phyloP scores from a whole-genome alignment of 2,113 vertebrate genomes.

The Anguilla japonica region DNA sequence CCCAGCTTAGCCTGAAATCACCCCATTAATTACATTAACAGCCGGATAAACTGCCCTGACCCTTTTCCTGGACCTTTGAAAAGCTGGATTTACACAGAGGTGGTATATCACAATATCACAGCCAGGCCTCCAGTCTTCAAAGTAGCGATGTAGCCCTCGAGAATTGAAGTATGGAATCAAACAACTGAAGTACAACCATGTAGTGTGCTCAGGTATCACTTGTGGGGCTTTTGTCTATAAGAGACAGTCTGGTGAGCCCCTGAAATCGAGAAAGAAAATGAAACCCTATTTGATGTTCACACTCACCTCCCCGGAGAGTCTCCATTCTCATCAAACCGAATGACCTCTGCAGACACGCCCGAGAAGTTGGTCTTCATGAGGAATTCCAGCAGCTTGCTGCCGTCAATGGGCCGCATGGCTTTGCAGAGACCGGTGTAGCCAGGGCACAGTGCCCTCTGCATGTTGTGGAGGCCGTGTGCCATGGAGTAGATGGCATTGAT shows the following conservation, averaged over 20 bases:
- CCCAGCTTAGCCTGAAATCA: background rate
- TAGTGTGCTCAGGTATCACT: background rate
- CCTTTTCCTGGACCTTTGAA: background rate
- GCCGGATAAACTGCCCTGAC: background rate
- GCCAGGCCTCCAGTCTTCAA: background rate
- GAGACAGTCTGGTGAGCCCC: background rate
- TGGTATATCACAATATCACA: background rate
- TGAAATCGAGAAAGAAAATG: background rate
- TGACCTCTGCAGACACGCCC: constrained; percentile 88
- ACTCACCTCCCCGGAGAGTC: constrained; percentile 93
- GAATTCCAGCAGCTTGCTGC: constrained; percentile 88
- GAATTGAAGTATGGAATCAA: background rate
- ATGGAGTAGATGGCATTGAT: constrained; percentile 98
- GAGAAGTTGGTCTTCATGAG: constrained; percentile 97
- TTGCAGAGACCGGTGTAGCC: constrained; percentile 87
- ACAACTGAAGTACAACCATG: background rate
- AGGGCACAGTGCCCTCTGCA: constrained; percentile 87
- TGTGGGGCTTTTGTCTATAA: background rate
- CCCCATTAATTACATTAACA: background rate
- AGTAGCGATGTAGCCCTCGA: background rate
- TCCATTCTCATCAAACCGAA: constrained; percentile 93
- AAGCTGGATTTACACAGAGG: background rate
- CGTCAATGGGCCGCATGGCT: constrained; percentile 91
- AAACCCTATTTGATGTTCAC: background rate
- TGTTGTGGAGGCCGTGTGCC: constrained; percentile 94